These are phyloP conservation scores for Danio choprae DNA, from an alignment of 2,797 vertebrate genomes.

Conservation along the genomic window DNA sequence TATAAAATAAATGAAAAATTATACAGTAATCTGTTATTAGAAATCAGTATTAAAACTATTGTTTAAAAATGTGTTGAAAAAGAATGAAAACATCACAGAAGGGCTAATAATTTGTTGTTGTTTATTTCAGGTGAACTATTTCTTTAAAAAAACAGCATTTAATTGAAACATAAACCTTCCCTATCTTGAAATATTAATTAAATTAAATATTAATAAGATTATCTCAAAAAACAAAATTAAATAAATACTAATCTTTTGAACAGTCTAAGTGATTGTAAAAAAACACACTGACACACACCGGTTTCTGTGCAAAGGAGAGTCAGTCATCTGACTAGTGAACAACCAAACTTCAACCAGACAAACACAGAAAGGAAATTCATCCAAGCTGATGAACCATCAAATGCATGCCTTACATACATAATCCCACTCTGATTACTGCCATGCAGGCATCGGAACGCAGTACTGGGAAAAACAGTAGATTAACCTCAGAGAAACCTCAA, in stretches of 20 bases:
- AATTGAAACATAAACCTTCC: no score
- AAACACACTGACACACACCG: constrained; percentile 6
- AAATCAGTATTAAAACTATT: no score
- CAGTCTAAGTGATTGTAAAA: background rate
- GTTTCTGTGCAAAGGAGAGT: background rate
- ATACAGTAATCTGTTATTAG: no score
- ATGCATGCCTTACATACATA: constrained; percentile 27
- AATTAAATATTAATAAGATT: no score
- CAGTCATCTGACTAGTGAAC: background rate
- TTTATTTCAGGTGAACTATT: no score
- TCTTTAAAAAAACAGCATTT: no score
- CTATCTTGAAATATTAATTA: no score
- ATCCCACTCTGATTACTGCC: background rate
- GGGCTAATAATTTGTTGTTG: no score
- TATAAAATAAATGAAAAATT: no score
- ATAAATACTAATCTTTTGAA: background rate
- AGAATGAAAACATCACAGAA: no score
- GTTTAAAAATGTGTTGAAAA: no score
- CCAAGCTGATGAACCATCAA: background rate
- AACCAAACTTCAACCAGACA: background rate
- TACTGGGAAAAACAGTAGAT: background rate
- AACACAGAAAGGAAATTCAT: background rate
- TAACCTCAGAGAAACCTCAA: constrained; percentile 24
- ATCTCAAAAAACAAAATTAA: no score
- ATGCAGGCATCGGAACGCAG: background rate